Conservation (phyloP, 2,797 vertebrate genomes). For the Phataginus tetradactyla region DNA sequence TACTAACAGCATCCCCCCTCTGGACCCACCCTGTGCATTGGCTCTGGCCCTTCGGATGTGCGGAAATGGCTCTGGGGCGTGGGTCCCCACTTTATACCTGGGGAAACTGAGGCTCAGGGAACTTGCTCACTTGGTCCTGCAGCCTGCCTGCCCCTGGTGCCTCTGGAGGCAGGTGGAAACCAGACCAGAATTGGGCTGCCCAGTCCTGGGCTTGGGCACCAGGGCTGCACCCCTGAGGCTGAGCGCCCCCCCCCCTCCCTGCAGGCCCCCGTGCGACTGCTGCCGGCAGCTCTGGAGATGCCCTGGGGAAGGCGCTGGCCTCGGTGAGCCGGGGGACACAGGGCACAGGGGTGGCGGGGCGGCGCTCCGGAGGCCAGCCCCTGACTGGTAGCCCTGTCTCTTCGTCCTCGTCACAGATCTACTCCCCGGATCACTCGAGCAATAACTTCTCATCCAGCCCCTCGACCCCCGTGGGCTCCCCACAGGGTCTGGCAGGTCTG, state of each 20-base stretch:
- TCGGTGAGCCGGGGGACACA: conserved; percentile 89
- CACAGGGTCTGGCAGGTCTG: conserved; percentile 96
- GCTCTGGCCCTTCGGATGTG: fast-evolving
- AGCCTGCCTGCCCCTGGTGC: neutral
- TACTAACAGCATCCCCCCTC: fast-evolving
- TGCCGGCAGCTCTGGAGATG: conserved; percentile 97
- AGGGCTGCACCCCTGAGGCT: neutral
- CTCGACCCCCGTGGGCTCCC: conserved; percentile 97
- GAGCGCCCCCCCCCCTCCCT: neutral
- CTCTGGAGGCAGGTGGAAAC: no score
- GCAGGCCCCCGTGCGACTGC: conserved; percentile 94
- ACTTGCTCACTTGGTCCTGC: fast-evolving
- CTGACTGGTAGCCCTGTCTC: neutral
- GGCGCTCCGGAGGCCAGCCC: fast-evolving
- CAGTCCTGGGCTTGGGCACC: neutral
- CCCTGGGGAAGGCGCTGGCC: conserved; percentile 98
- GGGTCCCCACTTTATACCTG: neutral
- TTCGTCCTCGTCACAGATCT: conserved; percentile 90
- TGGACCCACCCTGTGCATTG: fast-evolving
- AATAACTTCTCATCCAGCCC: conserved; percentile 96
- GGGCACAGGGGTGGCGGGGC: neutral
- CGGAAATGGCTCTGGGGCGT: neutral
- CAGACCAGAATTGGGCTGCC: fast-evolving
- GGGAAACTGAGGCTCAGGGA: neutral
- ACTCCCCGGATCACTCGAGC: conserved; percentile 98